A percentile compares a stretch with the other conserved stretches of the same genome.
Evolutionary conservation across 2,113 vertebrate species (phyloP).

Genomic region (Tyto alba): DNA sequence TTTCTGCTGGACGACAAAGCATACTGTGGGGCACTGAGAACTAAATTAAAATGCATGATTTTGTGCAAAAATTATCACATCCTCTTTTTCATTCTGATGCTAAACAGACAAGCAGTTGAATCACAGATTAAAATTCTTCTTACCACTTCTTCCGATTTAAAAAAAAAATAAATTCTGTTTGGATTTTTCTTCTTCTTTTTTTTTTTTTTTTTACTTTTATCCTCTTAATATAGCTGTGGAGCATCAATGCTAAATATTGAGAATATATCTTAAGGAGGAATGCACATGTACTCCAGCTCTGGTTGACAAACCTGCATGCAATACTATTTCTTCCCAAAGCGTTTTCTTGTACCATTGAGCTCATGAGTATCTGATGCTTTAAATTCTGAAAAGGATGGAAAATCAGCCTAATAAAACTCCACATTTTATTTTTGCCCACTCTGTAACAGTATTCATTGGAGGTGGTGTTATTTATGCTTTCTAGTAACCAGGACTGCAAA

Average conservation of each 20-base stretch:
- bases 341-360: background rate
- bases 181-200: no score
- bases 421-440: background rate
- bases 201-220: background rate
- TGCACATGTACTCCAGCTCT: background rate
- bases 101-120: background rate
- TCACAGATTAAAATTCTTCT: background rate
- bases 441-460: background rate
- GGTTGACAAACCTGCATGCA: background rate
- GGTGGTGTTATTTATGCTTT: background rate
- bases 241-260: background rate
- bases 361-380: background rate
- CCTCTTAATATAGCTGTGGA: background rate
- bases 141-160: background rate
- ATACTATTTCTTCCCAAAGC: background rate
- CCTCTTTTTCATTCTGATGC: background rate
- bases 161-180: no score
- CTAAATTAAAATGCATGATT: background rate
- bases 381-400: background rate
- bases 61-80: background rate
- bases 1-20: background rate
- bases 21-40: background rate
- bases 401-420: background rate
- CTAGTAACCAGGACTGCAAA: background rate
- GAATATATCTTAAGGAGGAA: background rate